Evolutionary conservation across 2,797 vertebrate genomes (phyloP).

Genomic region (Scolopax bukidnonensis): DNA sequence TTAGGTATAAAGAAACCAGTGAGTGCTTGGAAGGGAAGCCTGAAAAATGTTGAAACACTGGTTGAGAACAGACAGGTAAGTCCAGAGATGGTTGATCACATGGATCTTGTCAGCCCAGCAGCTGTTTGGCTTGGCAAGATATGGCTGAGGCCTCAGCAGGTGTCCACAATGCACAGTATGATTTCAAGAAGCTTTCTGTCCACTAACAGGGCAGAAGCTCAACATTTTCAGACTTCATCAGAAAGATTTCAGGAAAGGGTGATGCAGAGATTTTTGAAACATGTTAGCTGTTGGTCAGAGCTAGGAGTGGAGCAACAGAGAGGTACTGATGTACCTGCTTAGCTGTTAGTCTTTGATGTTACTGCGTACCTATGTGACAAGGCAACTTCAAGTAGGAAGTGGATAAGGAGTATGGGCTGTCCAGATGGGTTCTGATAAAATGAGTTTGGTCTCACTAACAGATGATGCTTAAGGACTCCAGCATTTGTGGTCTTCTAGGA

Average conservation of each 20-base stretch:
- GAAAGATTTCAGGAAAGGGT: neutral
- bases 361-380: neutral
- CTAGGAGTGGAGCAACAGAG: neutral
- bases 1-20: neutral
- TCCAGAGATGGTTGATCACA: neutral
- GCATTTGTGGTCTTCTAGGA: neutral
- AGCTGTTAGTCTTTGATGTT: neutral
- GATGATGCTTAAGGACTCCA: neutral
- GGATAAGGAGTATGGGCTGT: neutral
- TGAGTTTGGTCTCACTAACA: neutral
- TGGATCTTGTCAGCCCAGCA: neutral
- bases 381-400: neutral
- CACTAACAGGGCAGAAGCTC: neutral
- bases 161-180: neutral
- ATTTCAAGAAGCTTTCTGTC: neutral
- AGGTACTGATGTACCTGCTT: neutral
- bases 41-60: neutral
- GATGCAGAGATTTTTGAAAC: neutral
- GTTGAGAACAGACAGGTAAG: neutral
- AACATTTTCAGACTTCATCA: neutral
- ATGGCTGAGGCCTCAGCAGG: fast-evolving
- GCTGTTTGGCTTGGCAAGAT: neutral
- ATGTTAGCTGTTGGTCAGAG: neutral
- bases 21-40: neutral
- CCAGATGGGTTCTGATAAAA: fast-evolving